A percentile compares a stretch with the other conserved stretches of the same genome.
These are phyloP conservation scores for Eclectus roratus DNA, from an alignment of 2,113 vertebrate genomes.

Conservation along the genomic window DNA sequence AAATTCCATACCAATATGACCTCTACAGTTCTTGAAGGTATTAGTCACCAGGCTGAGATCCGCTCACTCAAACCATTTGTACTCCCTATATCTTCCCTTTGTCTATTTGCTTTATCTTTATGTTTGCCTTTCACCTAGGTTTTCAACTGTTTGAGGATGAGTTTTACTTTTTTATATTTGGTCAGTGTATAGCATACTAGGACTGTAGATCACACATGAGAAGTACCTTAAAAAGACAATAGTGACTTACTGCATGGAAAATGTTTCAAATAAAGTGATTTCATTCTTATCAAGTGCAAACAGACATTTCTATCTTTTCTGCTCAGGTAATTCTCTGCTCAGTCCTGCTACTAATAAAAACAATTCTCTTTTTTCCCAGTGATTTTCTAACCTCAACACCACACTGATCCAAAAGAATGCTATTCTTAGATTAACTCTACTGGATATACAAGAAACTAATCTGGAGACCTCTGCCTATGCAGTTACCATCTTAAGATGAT, in stretches of 20 bases:
- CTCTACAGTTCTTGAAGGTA: not conserved
- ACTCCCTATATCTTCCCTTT: not conserved
- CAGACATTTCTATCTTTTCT: slow-evolving; percentile 46
- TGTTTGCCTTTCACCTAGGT: slow-evolving; percentile 30
- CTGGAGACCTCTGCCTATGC: slow-evolving; percentile 7
- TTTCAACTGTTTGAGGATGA: slow-evolving; percentile 32
- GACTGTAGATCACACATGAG: not conserved
- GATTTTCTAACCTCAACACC: slow-evolving; percentile 15
- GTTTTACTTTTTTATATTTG: slow-evolving; percentile 43
- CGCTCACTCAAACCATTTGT: not conserved
- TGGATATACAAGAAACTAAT: slow-evolving; percentile 2
- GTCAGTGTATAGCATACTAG: not conserved
- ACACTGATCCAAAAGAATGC: not conserved
- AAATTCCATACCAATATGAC: not conserved
- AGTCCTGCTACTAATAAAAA: slow-evolving; percentile 25
- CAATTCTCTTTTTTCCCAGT: slow-evolving; percentile 8
- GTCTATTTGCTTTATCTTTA: slow-evolving; percentile 49
- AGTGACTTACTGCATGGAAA: slow-evolving; percentile 19
- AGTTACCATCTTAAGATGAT: not conserved
- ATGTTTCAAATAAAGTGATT: slow-evolving; percentile 52
- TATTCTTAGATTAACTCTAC: slow-evolving; percentile 12
- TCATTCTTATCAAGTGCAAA: slow-evolving; percentile 49
- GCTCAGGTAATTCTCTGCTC: slow-evolving; percentile 1
- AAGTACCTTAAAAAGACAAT: slow-evolving; percentile 33
- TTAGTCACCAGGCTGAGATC: slow-evolving; percentile 8